Evolutionary conservation across 2,888 invertebrate genomes (phyloP).

Genomic region (Thymelicus acteon): DNA sequence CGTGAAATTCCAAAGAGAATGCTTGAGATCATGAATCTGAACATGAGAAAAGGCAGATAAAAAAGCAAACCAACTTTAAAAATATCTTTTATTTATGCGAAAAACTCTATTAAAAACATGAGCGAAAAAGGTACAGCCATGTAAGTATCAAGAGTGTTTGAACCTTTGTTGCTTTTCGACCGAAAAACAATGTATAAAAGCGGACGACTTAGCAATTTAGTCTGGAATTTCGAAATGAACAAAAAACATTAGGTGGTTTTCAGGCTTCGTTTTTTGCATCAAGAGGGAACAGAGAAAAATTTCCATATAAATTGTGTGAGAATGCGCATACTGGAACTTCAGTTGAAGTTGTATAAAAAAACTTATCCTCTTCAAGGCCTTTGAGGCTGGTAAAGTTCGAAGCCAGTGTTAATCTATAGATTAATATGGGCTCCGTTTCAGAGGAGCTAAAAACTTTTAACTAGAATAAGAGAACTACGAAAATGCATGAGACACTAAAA

Average conservation of each 20-base stretch:
- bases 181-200: not conserved
- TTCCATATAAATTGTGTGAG: conserved; percentile 44
- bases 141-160: no score
- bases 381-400: conserved; percentile 19
- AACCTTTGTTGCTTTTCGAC: not conserved
- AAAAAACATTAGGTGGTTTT: conserved; percentile 3
- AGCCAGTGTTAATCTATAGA: conserved; percentile 5
- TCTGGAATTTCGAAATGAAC: not conserved
- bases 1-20: no score
- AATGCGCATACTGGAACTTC: conserved; percentile 25
- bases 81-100: no score
- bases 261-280: conserved; percentile 16
- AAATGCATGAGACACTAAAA: no score
- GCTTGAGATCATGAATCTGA: no score
- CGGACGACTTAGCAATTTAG: not conserved
- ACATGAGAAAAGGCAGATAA: no score
- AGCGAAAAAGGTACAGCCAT: no score
- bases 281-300: conserved; percentile 37
- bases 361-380: conserved; percentile 26
- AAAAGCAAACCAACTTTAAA: no score
- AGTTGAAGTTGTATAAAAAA: conserved; percentile 33
- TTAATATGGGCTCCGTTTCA: conserved; percentile 5
- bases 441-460: not conserved
- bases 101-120: no score
- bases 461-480: no score